phyloP scores from a whole-genome alignment of 2,888 invertebrate genomes.

The Unio delphinus region DNA sequence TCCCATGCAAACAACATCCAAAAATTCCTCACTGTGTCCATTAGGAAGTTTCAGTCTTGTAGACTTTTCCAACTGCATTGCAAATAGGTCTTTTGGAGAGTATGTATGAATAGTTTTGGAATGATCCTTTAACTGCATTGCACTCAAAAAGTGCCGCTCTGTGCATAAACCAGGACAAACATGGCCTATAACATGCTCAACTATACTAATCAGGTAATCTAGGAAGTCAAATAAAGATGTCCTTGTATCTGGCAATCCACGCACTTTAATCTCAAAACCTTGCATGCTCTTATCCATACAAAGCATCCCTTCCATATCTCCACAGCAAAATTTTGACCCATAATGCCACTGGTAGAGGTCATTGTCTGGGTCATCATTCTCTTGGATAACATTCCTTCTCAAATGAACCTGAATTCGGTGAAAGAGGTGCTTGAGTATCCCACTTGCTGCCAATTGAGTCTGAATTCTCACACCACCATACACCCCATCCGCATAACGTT shows the following conservation, averaged over 20 bases:
- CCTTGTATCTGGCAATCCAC: conserved; percentile 76
- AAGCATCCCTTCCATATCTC: conserved; percentile 80
- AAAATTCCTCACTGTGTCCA: conserved; percentile 75
- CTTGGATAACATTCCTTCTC: conserved; percentile 72
- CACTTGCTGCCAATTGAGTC: conserved; percentile 73
- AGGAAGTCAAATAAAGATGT: conserved; percentile 78
- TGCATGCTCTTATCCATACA: conserved; percentile 74
- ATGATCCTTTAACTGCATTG: conserved; percentile 63
- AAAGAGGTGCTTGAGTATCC: conserved; percentile 80
- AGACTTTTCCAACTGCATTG: conserved; percentile 70
- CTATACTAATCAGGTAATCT: conserved; percentile 78
- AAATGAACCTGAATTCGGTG: conserved; percentile 80
- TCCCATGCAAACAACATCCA: conserved; percentile 77
- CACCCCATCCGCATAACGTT: conserved; percentile 69
- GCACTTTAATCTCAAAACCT: conserved; percentile 79
- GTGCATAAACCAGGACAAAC: conserved; percentile 80
- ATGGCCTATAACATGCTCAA: conserved; percentile 78
- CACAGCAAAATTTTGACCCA: conserved; percentile 81
- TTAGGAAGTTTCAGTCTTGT: conserved; percentile 70
- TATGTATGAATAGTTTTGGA: conserved; percentile 57
- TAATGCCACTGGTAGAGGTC: conserved; percentile 83
- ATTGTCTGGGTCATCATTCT: conserved; percentile 73
- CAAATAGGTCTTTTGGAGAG: conserved; percentile 69
- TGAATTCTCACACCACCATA: conserved; percentile 79
- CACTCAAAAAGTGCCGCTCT: conserved; percentile 79